These are phyloP conservation scores for Epizoanthus ramosus DNA, from an alignment of 92 coral and sea anemone genomes.

Conservation along the genomic window DNA sequence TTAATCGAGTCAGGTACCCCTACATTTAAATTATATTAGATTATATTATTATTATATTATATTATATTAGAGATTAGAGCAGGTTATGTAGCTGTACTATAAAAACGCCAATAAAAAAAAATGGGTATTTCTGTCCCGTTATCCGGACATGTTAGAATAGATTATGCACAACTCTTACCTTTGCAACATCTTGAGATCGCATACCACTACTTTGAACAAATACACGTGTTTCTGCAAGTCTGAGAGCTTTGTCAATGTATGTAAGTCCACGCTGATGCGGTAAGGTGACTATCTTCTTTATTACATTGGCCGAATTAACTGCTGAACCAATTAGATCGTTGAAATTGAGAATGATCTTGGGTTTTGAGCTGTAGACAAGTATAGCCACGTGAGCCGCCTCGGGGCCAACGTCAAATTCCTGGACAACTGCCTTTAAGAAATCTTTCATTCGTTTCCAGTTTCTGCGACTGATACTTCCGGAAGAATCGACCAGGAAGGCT, in stretches of 20 bases:
- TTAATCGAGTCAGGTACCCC: too few relatives aligned
- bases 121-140: too few relatives aligned
- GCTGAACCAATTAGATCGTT: conserved; percentile 19
- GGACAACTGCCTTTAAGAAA: conserved; percentile 24
- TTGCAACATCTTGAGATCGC: conserved; percentile 39
- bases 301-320: neutral
- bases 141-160: too few relatives aligned
- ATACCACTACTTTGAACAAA: conserved; percentile 18
- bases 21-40: too few relatives aligned
- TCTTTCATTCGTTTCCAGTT: conserved; percentile 40
- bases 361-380: conserved; percentile 13
- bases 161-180: neutral
- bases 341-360: conserved; percentile 21
- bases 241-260: conserved; percentile 35
- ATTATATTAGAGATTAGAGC: too few relatives aligned
- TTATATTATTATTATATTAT: too few relatives aligned
- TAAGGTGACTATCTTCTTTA: neutral
- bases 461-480: conserved; percentile 44
- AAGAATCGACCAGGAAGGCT: conserved; percentile 35
- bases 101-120: too few relatives aligned
- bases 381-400: conserved; percentile 38
- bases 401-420: conserved; percentile 36
- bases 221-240: conserved; percentile 30
- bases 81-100: too few relatives aligned
- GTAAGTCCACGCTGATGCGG: conserved; percentile 40